phyloP scores from a whole-genome alignment of 2,113 vertebrate species.

The Climacteris rufus region DNA sequence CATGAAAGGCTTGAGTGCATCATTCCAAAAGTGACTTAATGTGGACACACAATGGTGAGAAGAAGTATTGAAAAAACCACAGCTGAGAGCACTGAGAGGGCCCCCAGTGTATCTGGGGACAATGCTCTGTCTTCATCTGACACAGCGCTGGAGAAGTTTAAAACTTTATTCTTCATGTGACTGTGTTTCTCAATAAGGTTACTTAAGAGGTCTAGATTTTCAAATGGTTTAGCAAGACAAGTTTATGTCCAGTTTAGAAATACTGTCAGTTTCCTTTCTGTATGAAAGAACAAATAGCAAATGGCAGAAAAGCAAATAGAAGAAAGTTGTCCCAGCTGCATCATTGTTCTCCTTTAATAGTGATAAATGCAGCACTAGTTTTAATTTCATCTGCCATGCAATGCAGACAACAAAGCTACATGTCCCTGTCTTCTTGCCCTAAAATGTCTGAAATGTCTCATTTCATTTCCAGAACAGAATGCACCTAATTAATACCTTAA shows the following conservation, averaged over 20 bases:
- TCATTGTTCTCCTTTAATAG: neutral
- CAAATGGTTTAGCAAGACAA: neutral
- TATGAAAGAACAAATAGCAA: neutral
- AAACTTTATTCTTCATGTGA: neutral
- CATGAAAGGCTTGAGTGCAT: neutral
- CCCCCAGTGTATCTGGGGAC: neutral
- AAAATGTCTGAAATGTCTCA: neutral
- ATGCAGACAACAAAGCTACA: neutral
- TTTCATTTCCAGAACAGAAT: neutral
- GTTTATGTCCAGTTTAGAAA: neutral
- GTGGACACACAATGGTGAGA: accelerated
- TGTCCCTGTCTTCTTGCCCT: neutral
- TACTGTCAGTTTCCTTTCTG: neutral
- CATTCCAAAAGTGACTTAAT: neutral
- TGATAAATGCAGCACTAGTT: neutral
- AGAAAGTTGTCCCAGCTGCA: neutral
- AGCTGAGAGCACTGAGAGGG: neutral
- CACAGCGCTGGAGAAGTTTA: neutral
- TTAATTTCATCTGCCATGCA: neutral
- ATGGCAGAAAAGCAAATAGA: neutral
- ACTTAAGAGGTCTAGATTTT: neutral
- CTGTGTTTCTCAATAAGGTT: neutral
- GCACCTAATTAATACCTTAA: neutral
- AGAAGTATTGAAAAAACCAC: neutral
- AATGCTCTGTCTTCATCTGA: neutral